These are phyloP conservation scores for Helobdella robusta DNA, from an alignment of 2,888 invertebrate genomes.

Conservation along the genomic window DNA sequence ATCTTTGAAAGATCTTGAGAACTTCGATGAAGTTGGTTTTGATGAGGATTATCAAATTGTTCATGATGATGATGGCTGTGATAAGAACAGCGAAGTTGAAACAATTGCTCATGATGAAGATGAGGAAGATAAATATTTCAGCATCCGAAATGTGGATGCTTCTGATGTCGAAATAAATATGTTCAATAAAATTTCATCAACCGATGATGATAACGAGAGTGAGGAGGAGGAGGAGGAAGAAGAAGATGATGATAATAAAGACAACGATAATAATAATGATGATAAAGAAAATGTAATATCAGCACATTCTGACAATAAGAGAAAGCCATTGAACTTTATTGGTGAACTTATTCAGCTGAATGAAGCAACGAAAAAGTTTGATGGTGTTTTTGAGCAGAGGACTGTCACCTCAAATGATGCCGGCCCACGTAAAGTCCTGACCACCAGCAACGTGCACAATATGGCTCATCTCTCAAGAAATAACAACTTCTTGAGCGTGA, in stretches of 20 bases:
- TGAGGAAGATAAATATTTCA: background rate
- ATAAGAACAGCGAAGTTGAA: too few relatives aligned
- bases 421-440: too few relatives aligned
- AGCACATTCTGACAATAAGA: background rate
- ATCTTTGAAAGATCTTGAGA: background rate
- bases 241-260: background rate
- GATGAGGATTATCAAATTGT: background rate
- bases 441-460: too few relatives aligned
- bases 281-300: background rate
- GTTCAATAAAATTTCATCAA: slow-evolving; percentile 5
- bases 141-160: background rate
- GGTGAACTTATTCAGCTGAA: slow-evolving; percentile 6
- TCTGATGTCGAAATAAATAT: background rate
- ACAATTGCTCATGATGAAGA: background rate
- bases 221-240: background rate
- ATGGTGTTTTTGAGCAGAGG: background rate
- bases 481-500: too few relatives aligned
- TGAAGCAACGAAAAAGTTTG: slow-evolving; percentile 9
- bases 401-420: background rate
- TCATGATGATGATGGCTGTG: background rate
- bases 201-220: background rate
- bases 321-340: too few relatives aligned
- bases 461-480: too few relatives aligned
- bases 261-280: background rate
- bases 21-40: slow-evolving; percentile 8